Evolutionary conservation across 2,797 vertebrate genomes (phyloP).

Genomic region (Macrochelys suwanniensis): DNA sequence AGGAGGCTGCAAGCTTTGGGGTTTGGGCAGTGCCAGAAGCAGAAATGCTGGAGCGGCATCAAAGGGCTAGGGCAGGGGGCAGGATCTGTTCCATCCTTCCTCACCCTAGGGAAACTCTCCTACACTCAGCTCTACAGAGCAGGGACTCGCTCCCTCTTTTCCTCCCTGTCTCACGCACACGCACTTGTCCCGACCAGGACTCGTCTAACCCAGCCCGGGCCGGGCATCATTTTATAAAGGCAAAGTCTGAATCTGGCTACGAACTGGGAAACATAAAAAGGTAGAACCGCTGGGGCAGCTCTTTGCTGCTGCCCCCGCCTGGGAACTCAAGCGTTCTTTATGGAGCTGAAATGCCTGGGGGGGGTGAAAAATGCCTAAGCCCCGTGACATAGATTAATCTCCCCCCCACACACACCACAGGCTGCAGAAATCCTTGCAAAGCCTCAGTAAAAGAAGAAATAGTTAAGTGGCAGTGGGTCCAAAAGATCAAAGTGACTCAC

Average conservation of each 20-base stretch:
- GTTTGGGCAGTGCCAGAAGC: neutral
- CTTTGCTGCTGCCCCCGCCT: no score
- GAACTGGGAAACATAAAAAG: neutral
- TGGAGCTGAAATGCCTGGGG: neutral
- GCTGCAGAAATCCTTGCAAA: neutral
- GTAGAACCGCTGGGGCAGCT: no score
- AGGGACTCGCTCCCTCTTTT: neutral
- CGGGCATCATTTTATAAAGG: neutral
- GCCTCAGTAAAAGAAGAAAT: rapidly evolving
- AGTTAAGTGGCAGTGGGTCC: neutral
- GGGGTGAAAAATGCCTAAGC: neutral
- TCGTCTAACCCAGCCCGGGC: no score
- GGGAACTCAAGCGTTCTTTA: neutral
- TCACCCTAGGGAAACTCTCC: rapidly evolving
- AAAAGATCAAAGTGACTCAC: rapidly evolving
- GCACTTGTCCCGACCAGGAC: rapidly evolving
- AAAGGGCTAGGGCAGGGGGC: neutral
- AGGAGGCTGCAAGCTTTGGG: neutral
- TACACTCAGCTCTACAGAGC: no score
- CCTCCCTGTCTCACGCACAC: neutral
- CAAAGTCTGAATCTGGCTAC: neutral
- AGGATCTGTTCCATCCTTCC: neutral
- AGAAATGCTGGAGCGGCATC: neutral
- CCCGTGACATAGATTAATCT: rapidly evolving
- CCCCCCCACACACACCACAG: rapidly evolving